phyloP scores from a whole-genome alignment of 2,797 vertebrate genomes.

The Argya squamiceps region DNA sequence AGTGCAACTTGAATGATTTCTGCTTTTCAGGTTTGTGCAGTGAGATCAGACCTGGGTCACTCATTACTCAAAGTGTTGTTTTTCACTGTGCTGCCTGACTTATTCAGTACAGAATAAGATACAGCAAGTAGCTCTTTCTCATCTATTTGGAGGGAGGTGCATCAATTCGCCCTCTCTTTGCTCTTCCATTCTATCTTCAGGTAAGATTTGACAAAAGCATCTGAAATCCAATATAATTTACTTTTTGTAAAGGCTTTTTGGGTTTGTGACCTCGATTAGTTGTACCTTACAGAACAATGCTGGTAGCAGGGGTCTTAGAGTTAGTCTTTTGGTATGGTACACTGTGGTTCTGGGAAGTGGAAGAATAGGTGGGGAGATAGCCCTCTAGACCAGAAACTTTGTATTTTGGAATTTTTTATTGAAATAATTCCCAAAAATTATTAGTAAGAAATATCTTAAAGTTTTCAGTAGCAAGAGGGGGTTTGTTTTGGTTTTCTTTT shows the following conservation, averaged over 20 bases:
- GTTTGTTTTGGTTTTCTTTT: constrained; percentile 6
- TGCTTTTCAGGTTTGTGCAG: neutral
- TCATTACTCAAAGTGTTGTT: neutral
- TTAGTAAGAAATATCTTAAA: constrained; percentile 37
- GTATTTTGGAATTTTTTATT: constrained; percentile 40
- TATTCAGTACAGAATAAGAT: neutral
- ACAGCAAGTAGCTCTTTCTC: neutral
- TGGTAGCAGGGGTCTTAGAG: neutral
- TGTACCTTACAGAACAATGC: constrained; percentile 1
- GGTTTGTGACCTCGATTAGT: neutral
- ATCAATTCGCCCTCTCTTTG: neutral
- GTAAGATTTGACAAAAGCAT: constrained; percentile 52
- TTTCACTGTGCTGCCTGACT: neutral
- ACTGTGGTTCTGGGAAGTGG: neutral
- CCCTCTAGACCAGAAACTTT: neutral
- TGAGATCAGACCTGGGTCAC: neutral
- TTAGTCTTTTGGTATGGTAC: neutral
- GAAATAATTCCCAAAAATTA: constrained; percentile 4
- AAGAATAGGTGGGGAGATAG: neutral
- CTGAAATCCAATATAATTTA: constrained; percentile 39
- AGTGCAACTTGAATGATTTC: neutral
- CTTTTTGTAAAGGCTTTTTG: neutral
- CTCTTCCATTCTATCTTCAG: neutral
- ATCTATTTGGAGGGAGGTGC: neutral
- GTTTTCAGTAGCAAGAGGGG: neutral